Evolutionary conservation across 92 coral and sea anemone species (phyloP), one percentile per base, ranked within the genome.

Genomic region (Ricordea florida): DNA sequence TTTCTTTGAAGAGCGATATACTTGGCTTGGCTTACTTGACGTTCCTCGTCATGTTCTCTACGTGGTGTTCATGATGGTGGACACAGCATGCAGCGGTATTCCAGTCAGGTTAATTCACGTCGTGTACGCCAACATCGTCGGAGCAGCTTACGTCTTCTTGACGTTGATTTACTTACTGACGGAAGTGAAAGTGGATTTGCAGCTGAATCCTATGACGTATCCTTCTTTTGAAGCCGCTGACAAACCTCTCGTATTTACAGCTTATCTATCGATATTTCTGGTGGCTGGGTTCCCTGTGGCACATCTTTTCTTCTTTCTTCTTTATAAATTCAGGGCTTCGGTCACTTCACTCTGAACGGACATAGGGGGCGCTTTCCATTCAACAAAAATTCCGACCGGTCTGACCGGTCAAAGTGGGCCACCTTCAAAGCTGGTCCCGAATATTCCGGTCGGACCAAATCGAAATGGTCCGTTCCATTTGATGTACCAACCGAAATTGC

Each of bases 171-270:
- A 64, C 72, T 87, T 91, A 49, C 37, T 87, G 38, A 79, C 86
- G 10, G 90, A 91, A 51, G 82, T 73, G 18, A 79, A 70, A 45
- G 46, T 53, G 1, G 93, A 83, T 67, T 64, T 78, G 0, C 45
- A 53, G 31, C 67, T 81, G 7, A 73, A 83, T 47, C 97, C 97
- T 15, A 31, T 17, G 0, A 30, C 80, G 31, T 91, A 66, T 50
- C 97, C 97, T 20, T 91, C 97, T 5, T 88, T 91, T 44, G 92
- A 87, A 76, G 79, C 75, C 58, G 80, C 90, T 34, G 55, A 67
- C 26, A 56, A 71, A 8, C 90, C 97, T 43, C 82, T 91, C 10
- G 67, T 89, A 44, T 87, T 67, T 64, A 78, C 97, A 10, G 97
- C 92, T 6, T 82, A 88, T 85, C 48, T 91, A 42, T 74, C 92